Percentiles rank a stretch among this genome's conserved stretches.
phyloP scores from a whole-genome alignment of 2,113 vertebrate species.

The Sterrhoptilus dennistouni region DNA sequence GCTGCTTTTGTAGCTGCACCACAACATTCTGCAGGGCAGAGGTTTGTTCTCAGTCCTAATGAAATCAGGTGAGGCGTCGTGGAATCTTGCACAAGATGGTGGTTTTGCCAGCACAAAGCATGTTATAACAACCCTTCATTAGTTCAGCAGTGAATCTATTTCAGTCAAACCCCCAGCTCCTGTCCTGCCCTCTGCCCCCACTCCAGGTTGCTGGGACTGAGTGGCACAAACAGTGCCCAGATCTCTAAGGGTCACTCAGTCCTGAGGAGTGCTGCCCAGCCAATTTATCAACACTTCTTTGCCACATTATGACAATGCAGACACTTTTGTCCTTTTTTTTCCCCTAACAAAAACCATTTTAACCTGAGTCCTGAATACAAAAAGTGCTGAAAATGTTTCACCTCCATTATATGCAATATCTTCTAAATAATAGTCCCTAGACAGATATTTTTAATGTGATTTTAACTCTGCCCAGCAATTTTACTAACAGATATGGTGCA shows the following conservation, averaged over 20 bases:
- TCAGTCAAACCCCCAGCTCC: neutral
- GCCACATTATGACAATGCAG: neutral
- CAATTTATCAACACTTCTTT: neutral
- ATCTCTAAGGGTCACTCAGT: neutral
- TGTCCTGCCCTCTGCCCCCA: neutral
- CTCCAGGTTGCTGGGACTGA: neutral
- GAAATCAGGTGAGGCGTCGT: neutral
- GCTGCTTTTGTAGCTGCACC: neutral
- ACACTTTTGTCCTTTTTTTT: neutral
- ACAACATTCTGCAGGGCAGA: neutral
- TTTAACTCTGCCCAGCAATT: neutral
- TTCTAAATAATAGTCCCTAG: neutral
- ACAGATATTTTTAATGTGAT: neutral
- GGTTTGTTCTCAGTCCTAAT: neutral
- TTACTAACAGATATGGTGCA: neutral
- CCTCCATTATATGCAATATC: neutral
- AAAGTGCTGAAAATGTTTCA: neutral
- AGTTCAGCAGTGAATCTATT: neutral
- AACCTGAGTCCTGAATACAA: neutral
- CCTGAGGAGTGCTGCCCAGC: neutral
- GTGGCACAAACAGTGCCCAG: neutral
- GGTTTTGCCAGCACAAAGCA: neutral
- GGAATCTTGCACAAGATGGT: neutral
- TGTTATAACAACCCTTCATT: neutral
- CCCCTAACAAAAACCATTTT: neutral